Conservation (phyloP, 2,888 invertebrate genomes). For the Apodemia zela region DNA sequence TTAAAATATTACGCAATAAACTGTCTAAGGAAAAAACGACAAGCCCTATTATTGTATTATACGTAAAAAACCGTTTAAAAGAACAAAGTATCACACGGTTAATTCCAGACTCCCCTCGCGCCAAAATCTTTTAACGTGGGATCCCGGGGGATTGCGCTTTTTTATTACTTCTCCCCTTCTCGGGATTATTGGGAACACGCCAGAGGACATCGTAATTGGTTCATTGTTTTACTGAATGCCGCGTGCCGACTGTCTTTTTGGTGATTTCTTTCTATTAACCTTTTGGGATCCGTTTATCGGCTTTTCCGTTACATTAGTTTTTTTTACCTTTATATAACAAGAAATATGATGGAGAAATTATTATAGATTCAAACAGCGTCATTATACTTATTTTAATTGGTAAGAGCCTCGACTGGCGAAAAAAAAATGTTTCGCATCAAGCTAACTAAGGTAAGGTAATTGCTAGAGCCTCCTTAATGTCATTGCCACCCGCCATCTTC, state of each 20-base stretch:
- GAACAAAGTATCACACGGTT: conserved; percentile 67
- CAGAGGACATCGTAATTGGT: conserved; percentile 50
- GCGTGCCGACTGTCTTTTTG: conserved; percentile 41
- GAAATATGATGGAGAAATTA: too few relatives aligned
- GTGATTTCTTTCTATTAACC: conserved; percentile 25
- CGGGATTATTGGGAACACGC: conserved; percentile 38
- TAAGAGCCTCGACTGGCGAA: too few relatives aligned
- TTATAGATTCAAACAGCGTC: too few relatives aligned
- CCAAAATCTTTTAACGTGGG: conserved; percentile 64
- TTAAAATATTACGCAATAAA: not conserved
- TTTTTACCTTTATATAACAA: too few relatives aligned
- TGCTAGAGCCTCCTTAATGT: too few relatives aligned
- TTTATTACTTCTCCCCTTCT: conserved; percentile 49
- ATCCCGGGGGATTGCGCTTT: conserved; percentile 63
- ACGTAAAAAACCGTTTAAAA: conserved; percentile 54
- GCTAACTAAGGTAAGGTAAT: too few relatives aligned
- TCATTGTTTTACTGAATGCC: conserved; percentile 62
- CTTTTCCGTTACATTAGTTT: not conserved
- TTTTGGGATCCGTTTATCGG: not conserved
- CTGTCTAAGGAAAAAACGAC: not conserved
- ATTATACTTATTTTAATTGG: too few relatives aligned
- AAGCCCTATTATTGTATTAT: conserved; percentile 21
- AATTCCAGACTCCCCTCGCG: conserved; percentile 50
- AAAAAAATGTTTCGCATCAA: too few relatives aligned
- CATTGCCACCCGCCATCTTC: too few relatives aligned